Evolutionary conservation across 2,888 invertebrate species (phyloP).

Genomic region (Orgyia antiqua): DNA sequence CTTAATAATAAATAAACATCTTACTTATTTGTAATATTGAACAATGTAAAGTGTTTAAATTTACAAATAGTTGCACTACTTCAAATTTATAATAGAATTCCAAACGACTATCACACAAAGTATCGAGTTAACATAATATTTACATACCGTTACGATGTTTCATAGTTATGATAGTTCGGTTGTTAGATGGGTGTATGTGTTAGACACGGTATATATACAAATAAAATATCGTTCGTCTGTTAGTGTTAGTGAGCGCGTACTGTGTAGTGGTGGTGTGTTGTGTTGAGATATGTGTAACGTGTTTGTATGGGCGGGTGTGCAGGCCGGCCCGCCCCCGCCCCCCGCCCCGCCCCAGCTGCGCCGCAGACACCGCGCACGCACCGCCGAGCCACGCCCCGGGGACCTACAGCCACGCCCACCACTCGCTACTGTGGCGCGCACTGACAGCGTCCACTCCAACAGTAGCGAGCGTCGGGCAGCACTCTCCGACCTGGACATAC

Average conservation of each 20-base stretch:
- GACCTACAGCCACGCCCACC: slow-evolving; percentile 3
- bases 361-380: slow-evolving; percentile 21
- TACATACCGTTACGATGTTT: too few species aligned
- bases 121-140: too few species aligned
- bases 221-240: background rate
- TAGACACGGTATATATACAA: too few species aligned
- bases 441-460: slow-evolving; percentile 7
- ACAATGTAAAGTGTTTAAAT: too few species aligned
- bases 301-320: slow-evolving; percentile 26
- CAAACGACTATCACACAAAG: too few species aligned
- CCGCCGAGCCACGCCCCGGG: slow-evolving; percentile 26
- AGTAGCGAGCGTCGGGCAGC: slow-evolving; percentile 13
- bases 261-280: background rate
- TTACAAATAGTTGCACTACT: too few species aligned
- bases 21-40: too few species aligned
- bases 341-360: slow-evolving; percentile 13
- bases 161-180: too few species aligned
- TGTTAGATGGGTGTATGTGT: too few species aligned
- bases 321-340: slow-evolving; percentile 17
- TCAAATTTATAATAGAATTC: too few species aligned
- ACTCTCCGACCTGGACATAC: slow-evolving; percentile 41
- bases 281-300: slow-evolving; percentile 13
- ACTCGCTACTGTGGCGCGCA: slow-evolving; percentile 16
- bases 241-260: background rate
- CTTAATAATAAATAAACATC: too few species aligned